Conservation (phyloP, 1,140 invertebrate genomes). For the Drosophila azteca region DNA sequence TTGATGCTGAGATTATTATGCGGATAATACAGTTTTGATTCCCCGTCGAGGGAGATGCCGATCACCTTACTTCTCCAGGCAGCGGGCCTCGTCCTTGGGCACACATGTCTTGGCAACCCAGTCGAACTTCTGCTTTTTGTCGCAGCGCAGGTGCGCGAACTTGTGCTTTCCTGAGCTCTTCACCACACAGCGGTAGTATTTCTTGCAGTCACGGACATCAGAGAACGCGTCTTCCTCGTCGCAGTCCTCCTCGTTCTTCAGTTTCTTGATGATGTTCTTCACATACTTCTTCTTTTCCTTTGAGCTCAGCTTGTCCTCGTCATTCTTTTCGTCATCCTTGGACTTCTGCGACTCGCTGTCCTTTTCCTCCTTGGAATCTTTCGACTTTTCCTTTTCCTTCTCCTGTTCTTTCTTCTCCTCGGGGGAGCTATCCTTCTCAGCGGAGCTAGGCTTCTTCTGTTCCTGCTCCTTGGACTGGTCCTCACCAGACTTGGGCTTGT, state of each 20-base stretch:
- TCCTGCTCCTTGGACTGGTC: conserved; percentile 66
- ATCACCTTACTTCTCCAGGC: conserved; percentile 51
- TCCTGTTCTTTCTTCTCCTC: conserved; percentile 35
- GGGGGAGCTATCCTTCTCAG: conserved; percentile 40
- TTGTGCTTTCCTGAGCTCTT: conserved; percentile 67
- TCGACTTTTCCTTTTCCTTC: conserved; percentile 33
- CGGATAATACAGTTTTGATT: conserved; percentile 26
- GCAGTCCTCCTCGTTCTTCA: conserved; percentile 71
- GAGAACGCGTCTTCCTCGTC: conserved; percentile 71
- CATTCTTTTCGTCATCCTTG: conserved; percentile 40
- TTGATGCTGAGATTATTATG: conserved; percentile 52
- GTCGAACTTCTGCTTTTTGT: conserved; percentile 67
- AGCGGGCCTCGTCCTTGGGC: conserved; percentile 51
- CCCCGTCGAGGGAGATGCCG: conserved; percentile 2
- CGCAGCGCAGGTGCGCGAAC: conserved; percentile 58
- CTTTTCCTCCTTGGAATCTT: conserved; percentile 37
- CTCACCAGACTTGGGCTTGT: conserved; percentile 44
- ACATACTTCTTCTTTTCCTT: conserved; percentile 64
- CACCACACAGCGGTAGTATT: conserved; percentile 71
- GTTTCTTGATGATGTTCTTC: conserved; percentile 68
- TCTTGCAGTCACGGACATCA: conserved; percentile 70
- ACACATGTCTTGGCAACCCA: conserved; percentile 42
- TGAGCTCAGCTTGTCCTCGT: conserved; percentile 59
- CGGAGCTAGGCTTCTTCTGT: conserved; percentile 43
- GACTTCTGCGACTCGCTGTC: conserved; percentile 31